Evolutionary conservation across 2,888 invertebrate species (phyloP).

Genomic region (Steinernema scapterisci): DNA sequence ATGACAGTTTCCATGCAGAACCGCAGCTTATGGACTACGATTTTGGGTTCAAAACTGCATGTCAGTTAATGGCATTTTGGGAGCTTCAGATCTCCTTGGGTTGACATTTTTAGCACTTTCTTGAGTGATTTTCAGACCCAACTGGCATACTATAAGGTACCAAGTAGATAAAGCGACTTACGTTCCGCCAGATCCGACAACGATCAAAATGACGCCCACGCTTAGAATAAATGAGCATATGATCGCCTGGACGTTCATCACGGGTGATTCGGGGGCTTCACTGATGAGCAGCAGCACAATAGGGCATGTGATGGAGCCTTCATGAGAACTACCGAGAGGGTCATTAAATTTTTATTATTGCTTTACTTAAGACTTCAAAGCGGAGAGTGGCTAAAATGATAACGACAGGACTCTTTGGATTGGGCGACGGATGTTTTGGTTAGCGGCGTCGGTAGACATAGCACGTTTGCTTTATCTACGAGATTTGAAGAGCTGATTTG

Average conservation of each 20-base stretch:
- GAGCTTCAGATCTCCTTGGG: too few species aligned
- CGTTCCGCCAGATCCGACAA: neutral
- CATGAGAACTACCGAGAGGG: neutral
- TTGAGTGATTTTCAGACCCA: too few species aligned
- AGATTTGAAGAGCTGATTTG: neutral
- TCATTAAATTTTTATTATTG: slow-evolving; percentile 9
- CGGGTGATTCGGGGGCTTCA: neutral
- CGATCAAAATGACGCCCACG: neutral
- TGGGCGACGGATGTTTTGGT: neutral
- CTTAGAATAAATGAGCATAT: neutral
- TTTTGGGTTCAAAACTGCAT: too few species aligned
- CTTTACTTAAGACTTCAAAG: neutral
- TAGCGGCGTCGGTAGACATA: neutral
- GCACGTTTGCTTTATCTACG: neutral
- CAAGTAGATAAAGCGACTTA: neutral
- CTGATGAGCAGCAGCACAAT: too few species aligned
- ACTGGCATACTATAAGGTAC: too few species aligned
- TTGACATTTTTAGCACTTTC: too few species aligned
- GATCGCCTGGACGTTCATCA: neutral
- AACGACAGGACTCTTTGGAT: neutral
- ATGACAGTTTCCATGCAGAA: too few species aligned
- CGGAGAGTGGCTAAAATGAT: neutral
- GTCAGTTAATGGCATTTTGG: too few species aligned
- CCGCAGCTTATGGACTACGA: too few species aligned
- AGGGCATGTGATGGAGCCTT: neutral